Percentiles rank a stretch among this genome's conserved stretches.
Evolutionary conservation across 1,140 invertebrate genomes (phyloP).

Genomic region (Drosophila navojoa): DNA sequence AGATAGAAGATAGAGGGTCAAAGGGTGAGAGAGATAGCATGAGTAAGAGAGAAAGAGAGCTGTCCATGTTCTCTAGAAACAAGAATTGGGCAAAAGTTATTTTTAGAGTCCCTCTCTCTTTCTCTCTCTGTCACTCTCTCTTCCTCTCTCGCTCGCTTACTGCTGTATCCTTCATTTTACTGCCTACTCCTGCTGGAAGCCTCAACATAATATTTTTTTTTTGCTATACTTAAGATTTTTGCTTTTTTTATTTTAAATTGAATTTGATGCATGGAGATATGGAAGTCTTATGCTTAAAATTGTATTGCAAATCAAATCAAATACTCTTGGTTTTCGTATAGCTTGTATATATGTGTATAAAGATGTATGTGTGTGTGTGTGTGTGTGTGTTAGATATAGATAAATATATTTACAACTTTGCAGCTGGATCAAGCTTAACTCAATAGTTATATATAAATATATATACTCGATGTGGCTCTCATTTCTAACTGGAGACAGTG

Average conservation of each 20-base stretch:
- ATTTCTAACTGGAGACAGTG: constrained; percentile 25
- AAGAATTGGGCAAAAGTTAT: too few species aligned
- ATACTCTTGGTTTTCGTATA: constrained; percentile 34
- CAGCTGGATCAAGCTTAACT: constrained; percentile 6
- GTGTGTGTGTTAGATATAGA: constrained; percentile 2
- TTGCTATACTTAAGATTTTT: constrained; percentile 34
- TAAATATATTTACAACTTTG: constrained; percentile 53
- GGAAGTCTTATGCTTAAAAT: constrained; percentile 72
- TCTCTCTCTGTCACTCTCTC: not conserved
- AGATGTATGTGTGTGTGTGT: constrained; percentile 21
- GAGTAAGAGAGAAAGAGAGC: not conserved
- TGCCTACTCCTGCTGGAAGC: constrained; percentile 40
- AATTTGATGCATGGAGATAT: constrained; percentile 47
- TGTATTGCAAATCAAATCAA: constrained; percentile 55
- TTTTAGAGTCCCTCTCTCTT: too few species aligned
- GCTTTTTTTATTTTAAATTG: constrained; percentile 18
- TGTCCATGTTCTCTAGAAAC: not conserved
- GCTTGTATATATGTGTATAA: constrained; percentile 28
- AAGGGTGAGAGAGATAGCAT: not conserved
- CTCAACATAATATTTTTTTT: constrained; percentile 41
- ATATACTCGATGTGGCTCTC: constrained; percentile 6
- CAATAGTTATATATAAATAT: constrained; percentile 20
- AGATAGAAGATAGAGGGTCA: constrained; percentile 6
- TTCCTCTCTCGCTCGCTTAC: not conserved
- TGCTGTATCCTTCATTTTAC: constrained; percentile 9